These are phyloP conservation scores for Drosophila nigrodunni DNA, from an alignment of 1,140 invertebrate genomes.

Conservation along the genomic window DNA sequence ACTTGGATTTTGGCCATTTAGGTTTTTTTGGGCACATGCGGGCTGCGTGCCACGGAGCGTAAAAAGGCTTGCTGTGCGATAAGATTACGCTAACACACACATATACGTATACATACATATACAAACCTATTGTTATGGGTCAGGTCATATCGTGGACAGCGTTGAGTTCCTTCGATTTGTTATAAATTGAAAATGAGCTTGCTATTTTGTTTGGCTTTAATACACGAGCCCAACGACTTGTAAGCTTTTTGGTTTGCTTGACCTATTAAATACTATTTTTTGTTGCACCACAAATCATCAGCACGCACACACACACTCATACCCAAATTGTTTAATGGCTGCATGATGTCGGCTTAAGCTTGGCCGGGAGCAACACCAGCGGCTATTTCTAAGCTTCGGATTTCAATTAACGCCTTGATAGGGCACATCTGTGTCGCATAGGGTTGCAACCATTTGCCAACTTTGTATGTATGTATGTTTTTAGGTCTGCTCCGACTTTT, in stretches of 20 bases:
- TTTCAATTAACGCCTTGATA: constrained; percentile 74
- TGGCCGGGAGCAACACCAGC: constrained; percentile 38
- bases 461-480: not conserved
- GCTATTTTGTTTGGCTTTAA: constrained; percentile 61
- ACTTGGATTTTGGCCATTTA: constrained; percentile 41
- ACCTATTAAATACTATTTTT: constrained; percentile 70
- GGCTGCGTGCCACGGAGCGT: constrained; percentile 61
- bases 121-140: no score
- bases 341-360: constrained; percentile 61
- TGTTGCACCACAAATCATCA: constrained; percentile 77
- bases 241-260: constrained; percentile 33
- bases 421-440: constrained; percentile 8
- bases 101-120: constrained; percentile 7
- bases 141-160: not conserved
- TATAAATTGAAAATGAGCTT: constrained; percentile 80
- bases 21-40: constrained; percentile 47
- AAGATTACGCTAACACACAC: constrained; percentile 57
- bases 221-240: constrained; percentile 28
- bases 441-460: constrained; percentile 7
- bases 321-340: constrained; percentile 66
- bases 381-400: constrained; percentile 54
- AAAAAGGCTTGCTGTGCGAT: constrained; percentile 79
- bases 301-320: constrained; percentile 4
- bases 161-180: constrained; percentile 71
- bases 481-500: constrained; percentile 15